phyloP scores from a whole-genome alignment of 1,140 invertebrate genomes.

The Atopsyche davidsoni region DNA sequence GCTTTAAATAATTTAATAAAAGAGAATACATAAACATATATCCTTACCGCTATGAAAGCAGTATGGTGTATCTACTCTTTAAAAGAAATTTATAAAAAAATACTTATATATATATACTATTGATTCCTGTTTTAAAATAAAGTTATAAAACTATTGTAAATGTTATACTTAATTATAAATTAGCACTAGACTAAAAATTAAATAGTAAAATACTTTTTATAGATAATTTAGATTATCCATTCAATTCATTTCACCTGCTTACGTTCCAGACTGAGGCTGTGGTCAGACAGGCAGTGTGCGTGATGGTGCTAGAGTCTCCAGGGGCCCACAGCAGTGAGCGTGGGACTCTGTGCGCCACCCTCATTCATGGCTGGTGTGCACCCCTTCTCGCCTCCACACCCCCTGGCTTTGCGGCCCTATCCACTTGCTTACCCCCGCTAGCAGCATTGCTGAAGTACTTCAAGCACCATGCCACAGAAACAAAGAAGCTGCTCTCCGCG shows the following conservation, averaged over 20 bases:
- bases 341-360: constrained; percentile 32
- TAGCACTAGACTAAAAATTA: no score
- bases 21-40: neutral
- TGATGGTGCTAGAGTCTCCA: constrained; percentile 51
- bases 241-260: neutral
- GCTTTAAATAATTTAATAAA: neutral
- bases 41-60: no score
- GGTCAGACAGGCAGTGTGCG: constrained; percentile 42
- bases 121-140: no score
- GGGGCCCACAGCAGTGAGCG: constrained; percentile 45
- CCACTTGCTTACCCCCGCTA: constrained; percentile 38
- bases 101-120: no score
- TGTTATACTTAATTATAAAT: no score
- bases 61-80: no score
- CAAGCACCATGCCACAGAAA: constrained; percentile 36
- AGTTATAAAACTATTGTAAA: no score
- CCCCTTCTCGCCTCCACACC: constrained; percentile 9
- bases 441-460: constrained; percentile 42
- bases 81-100: no score
- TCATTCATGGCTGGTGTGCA: constrained; percentile 33
- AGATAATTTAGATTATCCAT: neutral
- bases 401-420: constrained; percentile 30
- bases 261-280: constrained; percentile 37
- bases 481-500: constrained; percentile 54
- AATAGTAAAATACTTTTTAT: neutral